Base-by-base conservation (phyloP, 2,888 invertebrate species). In the Drosophila prolongata region DNA sequence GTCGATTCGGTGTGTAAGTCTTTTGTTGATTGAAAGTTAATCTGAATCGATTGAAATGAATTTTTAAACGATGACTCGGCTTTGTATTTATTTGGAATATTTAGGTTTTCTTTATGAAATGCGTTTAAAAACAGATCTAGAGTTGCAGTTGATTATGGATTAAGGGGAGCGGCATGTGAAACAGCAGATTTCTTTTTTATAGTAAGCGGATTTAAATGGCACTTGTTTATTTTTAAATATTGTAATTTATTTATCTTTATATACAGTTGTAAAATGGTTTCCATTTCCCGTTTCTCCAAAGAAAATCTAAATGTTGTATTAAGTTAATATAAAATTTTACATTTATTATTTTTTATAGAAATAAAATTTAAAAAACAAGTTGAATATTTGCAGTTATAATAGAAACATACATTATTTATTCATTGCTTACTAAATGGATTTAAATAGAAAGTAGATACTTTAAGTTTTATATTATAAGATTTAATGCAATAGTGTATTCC, bases 31-130 rank as follows among this genome's bases (percentile, higher is more conserved):
- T 13, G 40, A 60, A 24, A 42, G 53, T 53, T 44, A 27, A 54
- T 44, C 44, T 40, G 19, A 53, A 46, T 46, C 52, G 47, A 60
- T 71, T 70, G 50, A 68, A 38, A 68, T 42, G 30, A 57, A 64
- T 58, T 50, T 62, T 38, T 19, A 46, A 24, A 35, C 55, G 14
- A 56, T 56, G 38, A 38, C 16, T 55, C 34, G 27, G 10, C 27
- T 54, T 47, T 47, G 47, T 34, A 16, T 34, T 6, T 0, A 38
- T 1, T 37, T 8, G 30, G n/a, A 58, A 40, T 56, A 30, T 57
- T 57, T 56, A 19, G 40, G 40, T 58, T 58, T 58, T 34, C 11
- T 6, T 3, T 14, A 4, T 5, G 19, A 56, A 57, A 58, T 30
- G 2, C 11, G 19, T 40, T 57, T 40, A 24, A 57, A 58, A 56